Percentiles rank a stretch among this genome's conserved stretches.
Conservation (phyloP, 2,113 vertebrate species). For the Percina caprodes region DNA sequence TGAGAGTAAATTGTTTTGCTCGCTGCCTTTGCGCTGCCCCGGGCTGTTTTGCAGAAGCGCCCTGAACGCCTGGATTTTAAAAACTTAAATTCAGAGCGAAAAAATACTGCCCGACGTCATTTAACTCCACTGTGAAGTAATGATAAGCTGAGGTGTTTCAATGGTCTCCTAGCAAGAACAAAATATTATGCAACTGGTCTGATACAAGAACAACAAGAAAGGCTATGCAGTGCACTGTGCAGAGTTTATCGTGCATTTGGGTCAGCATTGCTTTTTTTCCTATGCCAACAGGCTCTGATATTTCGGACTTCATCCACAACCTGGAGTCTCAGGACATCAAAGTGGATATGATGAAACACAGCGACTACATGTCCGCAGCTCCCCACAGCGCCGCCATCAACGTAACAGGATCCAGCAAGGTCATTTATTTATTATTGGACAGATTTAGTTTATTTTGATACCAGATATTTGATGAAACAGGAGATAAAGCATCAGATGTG, state of each 20-base stretch:
- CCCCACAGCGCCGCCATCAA: conserved; percentile 94
- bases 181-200: too few species aligned
- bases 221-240: too few species aligned
- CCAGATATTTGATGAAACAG: neutral
- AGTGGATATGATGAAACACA: conserved; percentile 88
- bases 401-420: conserved; percentile 87
- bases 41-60: too few species aligned
- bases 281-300: conserved; percentile 82
- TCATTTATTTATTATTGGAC: conserved; percentile 47
- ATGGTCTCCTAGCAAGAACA: too few species aligned
- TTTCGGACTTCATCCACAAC: conserved; percentile 87
- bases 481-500: conserved; percentile 1
- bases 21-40: too few species aligned
- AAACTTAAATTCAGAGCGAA: too few species aligned
- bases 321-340: conserved; percentile 88
- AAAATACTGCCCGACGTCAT: too few species aligned
- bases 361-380: conserved; percentile 88
- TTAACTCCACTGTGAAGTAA: too few species aligned
- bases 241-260: neutral
- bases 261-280: neutral
- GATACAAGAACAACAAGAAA: too few species aligned
- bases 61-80: too few species aligned
- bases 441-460: neutral
- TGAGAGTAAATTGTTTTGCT: too few species aligned
- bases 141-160: too few species aligned